Evolutionary conservation across 2,888 invertebrate genomes (phyloP).

Genomic region (Coenonympha glycerion): DNA sequence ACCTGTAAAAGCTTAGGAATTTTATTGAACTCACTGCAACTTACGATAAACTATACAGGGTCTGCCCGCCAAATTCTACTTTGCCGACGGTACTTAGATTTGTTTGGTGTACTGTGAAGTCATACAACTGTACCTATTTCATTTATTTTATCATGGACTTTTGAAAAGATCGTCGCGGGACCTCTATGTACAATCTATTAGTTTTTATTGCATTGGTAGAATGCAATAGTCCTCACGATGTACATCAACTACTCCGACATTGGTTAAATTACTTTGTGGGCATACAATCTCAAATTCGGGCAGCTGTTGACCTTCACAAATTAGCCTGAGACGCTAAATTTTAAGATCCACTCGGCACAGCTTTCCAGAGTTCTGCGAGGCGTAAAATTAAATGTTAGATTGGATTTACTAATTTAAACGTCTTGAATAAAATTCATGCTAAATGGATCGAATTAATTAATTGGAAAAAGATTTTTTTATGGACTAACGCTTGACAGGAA

Average conservation of each 20-base stretch:
- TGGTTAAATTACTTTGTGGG: neutral
- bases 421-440: neutral
- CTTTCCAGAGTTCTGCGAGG: neutral
- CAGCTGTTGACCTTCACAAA: neutral
- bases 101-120: too few species aligned
- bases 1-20: neutral
- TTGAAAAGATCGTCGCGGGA: too few species aligned
- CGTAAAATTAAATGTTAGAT: neutral
- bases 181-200: too few species aligned
- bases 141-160: too few species aligned
- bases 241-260: neutral
- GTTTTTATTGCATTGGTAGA: too few species aligned
- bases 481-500: too few species aligned
- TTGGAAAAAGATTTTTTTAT: too few species aligned
- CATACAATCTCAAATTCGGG: neutral
- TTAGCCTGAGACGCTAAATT: neutral
- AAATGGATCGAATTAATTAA: too few species aligned
- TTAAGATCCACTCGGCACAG: neutral
- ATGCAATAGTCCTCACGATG: too few species aligned
- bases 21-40: neutral
- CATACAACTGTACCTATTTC: too few species aligned
- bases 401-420: neutral
- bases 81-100: too few species aligned
- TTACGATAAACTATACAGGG: neutral
- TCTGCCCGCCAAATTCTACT: too few species aligned